Evolutionary conservation across 2,113 vertebrate species (phyloP), one percentile per base, ranked within the genome.

Genomic region (Campylomormyrus tamandua): DNA sequence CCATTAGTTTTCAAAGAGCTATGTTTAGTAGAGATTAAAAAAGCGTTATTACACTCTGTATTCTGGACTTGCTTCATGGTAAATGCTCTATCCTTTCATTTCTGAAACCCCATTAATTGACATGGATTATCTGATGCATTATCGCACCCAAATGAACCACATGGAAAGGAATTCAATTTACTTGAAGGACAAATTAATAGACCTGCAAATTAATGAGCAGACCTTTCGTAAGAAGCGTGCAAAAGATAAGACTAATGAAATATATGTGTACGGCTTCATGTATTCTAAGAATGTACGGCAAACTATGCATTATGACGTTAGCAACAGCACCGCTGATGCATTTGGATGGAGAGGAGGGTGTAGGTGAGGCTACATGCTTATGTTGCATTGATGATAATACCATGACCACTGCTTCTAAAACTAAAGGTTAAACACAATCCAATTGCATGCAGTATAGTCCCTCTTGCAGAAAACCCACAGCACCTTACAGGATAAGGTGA

Each of bases 1-100:
- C 2, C 17, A 87, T 87, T 87, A 53, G 85, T 53, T 56, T 56
- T 87, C 85, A 35, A 53, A 48, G 48, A 53, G 49, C 24, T 87
- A 39, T 87, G 85, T 87, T 52, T 56, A 27, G 85, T 42, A 19
- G 50, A 87, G 85, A 53, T 53, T 35, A 17, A 53, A 53, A 87
- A 87, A 80, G 0, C 19, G 50, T 87, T 53, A 53, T 50, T 87
- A 31, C 35, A 52, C 39, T 87, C 49, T 87, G 85, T 87, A 87
- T 87, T 56, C 85, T 31, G 35, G 50, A 13, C 56, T 87, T 31
- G 50, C 85, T 53, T 87, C 85, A 87, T 87, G 50, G 85, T 19
- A 87, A 87, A 56, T 56, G 85, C 85, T 87, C 50, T 87, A 87
- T 87, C 85, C 50, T 87, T 87, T 56, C 85, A 87, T 87, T 87